A percentile compares a stretch with the other conserved stretches of the same genome.
These are phyloP conservation scores for Ginglymostoma cirratum DNA, from an alignment of 2,113 vertebrate species.

Conservation along the genomic window DNA sequence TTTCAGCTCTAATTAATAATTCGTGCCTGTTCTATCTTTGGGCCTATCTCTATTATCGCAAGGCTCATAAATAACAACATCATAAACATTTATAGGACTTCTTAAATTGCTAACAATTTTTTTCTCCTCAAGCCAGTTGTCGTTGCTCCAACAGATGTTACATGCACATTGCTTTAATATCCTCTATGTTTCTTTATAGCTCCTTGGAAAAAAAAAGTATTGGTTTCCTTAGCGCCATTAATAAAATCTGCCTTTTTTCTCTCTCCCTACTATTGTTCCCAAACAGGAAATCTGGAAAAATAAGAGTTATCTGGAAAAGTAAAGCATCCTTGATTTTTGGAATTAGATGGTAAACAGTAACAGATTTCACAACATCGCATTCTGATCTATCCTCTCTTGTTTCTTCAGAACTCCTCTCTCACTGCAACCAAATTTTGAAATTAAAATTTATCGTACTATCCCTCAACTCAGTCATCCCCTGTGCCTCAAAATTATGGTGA, in stretches of 20 bases:
- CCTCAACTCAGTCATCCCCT: not conserved
- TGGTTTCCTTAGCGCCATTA: not conserved
- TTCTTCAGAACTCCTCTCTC: not conserved
- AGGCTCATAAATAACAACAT: slow-evolving; percentile 30
- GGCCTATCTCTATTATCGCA: not conserved
- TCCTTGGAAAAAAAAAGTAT: slow-evolving; percentile 5
- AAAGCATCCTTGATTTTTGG: not conserved
- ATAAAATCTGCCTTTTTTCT: not conserved
- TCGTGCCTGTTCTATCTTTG: slow-evolving; percentile 45
- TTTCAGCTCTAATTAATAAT: slow-evolving; percentile 60
- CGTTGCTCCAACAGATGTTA: slow-evolving; percentile 23
- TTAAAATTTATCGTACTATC: not conserved
- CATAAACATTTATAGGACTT: slow-evolving; percentile 25
- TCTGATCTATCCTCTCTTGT: not conserved
- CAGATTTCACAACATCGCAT: not conserved
- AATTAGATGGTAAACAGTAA: not conserved
- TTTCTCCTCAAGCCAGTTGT: not conserved
- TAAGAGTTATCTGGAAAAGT: not conserved
- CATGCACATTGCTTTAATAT: not conserved
- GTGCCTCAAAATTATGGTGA: not conserved
- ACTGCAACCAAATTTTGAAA: not conserved
- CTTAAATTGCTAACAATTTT: slow-evolving; percentile 31
- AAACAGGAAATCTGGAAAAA: not conserved
- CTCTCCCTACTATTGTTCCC: not conserved
- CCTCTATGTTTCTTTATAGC: not conserved